Evolutionary conservation across 2,113 vertebrate genomes (phyloP).

Genomic region (Toxotes chatareus): DNA sequence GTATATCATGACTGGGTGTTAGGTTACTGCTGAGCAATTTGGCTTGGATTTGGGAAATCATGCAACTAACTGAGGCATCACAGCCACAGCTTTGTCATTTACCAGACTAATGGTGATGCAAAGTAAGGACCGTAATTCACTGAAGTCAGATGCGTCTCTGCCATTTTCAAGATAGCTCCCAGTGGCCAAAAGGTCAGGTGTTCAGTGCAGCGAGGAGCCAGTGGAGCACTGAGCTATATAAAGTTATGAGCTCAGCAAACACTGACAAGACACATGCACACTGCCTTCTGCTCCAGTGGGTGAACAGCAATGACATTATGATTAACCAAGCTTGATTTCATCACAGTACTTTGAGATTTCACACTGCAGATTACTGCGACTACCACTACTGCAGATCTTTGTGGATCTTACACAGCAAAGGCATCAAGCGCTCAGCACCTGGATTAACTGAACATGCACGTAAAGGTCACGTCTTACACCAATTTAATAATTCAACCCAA

Average conservation of each 20-base stretch:
- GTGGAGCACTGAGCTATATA: slow-evolving; percentile 78
- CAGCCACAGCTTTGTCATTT: not conserved
- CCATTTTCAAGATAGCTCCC: slow-evolving; percentile 64
- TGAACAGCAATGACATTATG: slow-evolving; percentile 34
- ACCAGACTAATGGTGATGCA: slow-evolving; percentile 1
- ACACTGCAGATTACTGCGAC: slow-evolving; percentile 4
- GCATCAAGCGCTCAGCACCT: not conserved
- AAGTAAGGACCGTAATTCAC: slow-evolving; percentile 16
- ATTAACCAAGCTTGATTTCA: slow-evolving; percentile 45
- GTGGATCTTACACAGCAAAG: not conserved
- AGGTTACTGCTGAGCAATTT: not conserved
- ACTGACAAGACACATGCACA: slow-evolving; percentile 68
- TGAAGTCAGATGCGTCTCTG: slow-evolving; percentile 28
- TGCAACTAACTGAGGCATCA: not conserved
- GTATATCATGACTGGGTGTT: not conserved
- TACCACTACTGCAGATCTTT: not conserved
- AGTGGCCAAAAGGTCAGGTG: slow-evolving; percentile 76
- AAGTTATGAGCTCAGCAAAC: slow-evolving; percentile 83
- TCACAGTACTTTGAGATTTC: slow-evolving; percentile 37
- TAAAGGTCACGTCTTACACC: not conserved
- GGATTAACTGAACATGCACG: not conserved
- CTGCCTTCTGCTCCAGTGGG: slow-evolving; percentile 57
- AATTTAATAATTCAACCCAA: not conserved
- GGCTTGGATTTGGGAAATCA: not conserved
- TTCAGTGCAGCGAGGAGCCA: slow-evolving; percentile 59